Conservation (phyloP, 2,888 invertebrate species). For the Leptura quadrifasciata region DNA sequence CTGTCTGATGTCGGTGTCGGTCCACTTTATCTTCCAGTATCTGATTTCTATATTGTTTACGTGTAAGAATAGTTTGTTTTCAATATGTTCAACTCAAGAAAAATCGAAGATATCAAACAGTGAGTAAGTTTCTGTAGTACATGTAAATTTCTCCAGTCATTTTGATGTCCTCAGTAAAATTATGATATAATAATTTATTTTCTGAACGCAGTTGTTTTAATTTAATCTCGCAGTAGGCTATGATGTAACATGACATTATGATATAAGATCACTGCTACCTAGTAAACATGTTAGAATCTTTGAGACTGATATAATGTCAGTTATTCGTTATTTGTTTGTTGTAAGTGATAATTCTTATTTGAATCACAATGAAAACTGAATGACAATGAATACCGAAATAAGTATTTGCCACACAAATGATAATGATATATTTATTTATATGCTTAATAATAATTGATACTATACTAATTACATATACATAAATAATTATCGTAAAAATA, state of each 20-base stretch:
- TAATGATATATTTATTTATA: too few species aligned
- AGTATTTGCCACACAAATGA: too few species aligned
- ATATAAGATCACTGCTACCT: background rate
- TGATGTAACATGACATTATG: background rate
- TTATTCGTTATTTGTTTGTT: too few species aligned
- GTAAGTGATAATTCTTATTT: too few species aligned
- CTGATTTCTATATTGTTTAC: conserved; percentile 41
- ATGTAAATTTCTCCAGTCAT: background rate
- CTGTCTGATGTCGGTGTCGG: conserved; percentile 31
- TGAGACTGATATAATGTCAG: background rate
- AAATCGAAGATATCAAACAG: conserved; percentile 18
- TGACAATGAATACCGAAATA: too few species aligned
- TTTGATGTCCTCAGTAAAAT: background rate
- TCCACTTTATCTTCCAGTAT: conserved; percentile 39
- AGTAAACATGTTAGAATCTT: background rate
- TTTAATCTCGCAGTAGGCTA: background rate
- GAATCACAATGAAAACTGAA: too few species aligned
- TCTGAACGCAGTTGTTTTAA: background rate
- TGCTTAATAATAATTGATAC: too few species aligned
- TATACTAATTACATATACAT: too few species aligned
- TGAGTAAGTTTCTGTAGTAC: background rate
- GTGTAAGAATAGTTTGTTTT: conserved; percentile 37
- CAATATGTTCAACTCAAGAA: conserved; percentile 15
- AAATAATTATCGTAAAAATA: too few species aligned
- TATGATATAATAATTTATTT: background rate